These are phyloP conservation scores for Horisme vitalbata DNA, from an alignment of 2,888 invertebrate species.

Conservation along the genomic window DNA sequence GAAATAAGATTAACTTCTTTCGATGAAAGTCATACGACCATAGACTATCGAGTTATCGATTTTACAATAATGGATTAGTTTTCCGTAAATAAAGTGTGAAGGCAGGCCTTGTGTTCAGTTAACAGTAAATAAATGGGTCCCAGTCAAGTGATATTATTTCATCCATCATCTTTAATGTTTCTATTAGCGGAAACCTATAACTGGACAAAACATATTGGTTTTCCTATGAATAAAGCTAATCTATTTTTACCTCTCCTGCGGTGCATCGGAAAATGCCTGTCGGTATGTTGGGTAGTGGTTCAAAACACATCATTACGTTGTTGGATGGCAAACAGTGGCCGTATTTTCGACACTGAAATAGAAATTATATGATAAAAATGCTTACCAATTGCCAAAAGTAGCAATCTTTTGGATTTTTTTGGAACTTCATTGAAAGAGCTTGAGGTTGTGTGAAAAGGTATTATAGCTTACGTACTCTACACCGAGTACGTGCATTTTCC, in stretches of 20 bases:
- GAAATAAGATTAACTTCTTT: too few relatives aligned
- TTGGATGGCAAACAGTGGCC: slow-evolving; percentile 49
- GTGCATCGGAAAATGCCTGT: slow-evolving; percentile 61
- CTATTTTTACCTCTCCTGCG: slow-evolving; percentile 53
- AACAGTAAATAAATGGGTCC: too few relatives aligned
- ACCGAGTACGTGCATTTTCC: not conserved
- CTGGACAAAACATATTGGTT: too few relatives aligned
- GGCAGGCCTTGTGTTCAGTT: too few relatives aligned
- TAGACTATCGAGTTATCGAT: too few relatives aligned
- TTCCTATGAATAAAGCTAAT: not conserved
- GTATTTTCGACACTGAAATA: slow-evolving; percentile 54
- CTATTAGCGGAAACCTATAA: too few relatives aligned
- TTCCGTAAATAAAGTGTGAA: too few relatives aligned
- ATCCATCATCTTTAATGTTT: too few relatives aligned
- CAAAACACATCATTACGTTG: slow-evolving; percentile 41
- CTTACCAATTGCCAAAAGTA: not conserved
- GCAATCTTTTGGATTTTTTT: not conserved
- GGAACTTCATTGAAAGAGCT: not conserved
- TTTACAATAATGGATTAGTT: too few relatives aligned
- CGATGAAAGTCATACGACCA: too few relatives aligned
- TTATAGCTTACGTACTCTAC: not conserved
- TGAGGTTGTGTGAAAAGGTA: too few relatives aligned
- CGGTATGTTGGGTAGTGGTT: slow-evolving; percentile 46
- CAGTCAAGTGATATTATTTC: too few relatives aligned
- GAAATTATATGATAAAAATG: slow-evolving; percentile 29